Conservation (phyloP, 2,113 vertebrate species). For the Alligator mississippiensis region DNA sequence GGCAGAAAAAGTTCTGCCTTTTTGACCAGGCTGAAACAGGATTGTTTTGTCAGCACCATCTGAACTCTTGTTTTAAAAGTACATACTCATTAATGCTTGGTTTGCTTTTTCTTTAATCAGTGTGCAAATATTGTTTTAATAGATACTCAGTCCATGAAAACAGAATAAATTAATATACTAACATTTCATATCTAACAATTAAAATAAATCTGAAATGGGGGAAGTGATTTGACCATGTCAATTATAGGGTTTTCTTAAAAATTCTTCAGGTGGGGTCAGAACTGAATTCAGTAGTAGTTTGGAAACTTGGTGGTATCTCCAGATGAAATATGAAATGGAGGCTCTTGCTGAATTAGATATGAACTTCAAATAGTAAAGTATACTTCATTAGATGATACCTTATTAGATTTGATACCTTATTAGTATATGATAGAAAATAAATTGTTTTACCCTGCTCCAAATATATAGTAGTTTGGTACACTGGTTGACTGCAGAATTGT, state of each 20-base stretch:
- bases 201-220: fast-evolving
- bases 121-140: neutral
- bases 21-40: neutral
- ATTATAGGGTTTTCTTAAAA: neutral
- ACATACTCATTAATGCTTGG: neutral
- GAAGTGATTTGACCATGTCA: neutral
- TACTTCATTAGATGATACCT: neutral
- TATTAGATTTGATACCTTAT: neutral
- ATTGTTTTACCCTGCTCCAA: neutral
- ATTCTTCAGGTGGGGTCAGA: neutral
- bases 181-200: neutral
- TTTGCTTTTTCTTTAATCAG: neutral
- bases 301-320: neutral
- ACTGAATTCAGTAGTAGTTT: neutral
- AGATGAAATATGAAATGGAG: neutral
- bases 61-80: neutral
- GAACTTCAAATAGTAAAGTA: neutral
- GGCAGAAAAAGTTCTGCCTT: neutral
- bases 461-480: neutral
- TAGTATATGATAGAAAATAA: neutral
- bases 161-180: neutral
- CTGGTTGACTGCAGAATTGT: neutral
- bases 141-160: neutral
- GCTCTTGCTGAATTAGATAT: neutral
- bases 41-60: neutral